Conservation (phyloP, 2,797 vertebrate genomes). For the Phylloscopus collybita region DNA sequence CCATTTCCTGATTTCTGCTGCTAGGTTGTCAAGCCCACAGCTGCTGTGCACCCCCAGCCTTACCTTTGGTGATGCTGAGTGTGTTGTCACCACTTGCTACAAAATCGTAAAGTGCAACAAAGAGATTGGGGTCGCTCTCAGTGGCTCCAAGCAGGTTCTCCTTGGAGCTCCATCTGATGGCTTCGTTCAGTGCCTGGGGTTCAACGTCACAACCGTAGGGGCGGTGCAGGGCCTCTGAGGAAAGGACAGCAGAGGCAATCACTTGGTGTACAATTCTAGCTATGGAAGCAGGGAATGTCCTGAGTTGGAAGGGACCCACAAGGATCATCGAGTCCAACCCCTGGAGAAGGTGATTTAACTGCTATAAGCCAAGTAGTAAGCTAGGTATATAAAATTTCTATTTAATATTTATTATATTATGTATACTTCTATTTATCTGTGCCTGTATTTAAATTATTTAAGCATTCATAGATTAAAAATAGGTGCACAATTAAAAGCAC, state of each 20-base stretch:
- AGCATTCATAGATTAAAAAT: neutral
- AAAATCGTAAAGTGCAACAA: slow-evolving; percentile 99
- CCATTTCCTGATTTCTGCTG: neutral
- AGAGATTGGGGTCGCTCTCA: slow-evolving; percentile 98
- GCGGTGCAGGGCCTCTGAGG: slow-evolving; percentile 92
- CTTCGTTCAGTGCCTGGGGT: slow-evolving; percentile 91
- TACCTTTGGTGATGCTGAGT: slow-evolving; percentile 99
- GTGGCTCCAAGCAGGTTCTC: slow-evolving; percentile 96
- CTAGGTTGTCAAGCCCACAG: neutral
- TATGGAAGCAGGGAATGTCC: neutral
- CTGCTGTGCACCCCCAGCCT: neutral
- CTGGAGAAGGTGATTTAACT: neutral
- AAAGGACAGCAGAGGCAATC: neutral
- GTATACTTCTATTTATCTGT: neutral
- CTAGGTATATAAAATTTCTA: neutral
- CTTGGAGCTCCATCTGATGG: slow-evolving; percentile 99
- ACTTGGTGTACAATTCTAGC: neutral
- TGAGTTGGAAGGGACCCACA: neutral
- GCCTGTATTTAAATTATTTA: neutral
- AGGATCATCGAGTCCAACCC: neutral
- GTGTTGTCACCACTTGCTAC: slow-evolving; percentile 99
- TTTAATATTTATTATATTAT: neutral
- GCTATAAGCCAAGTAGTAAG: neutral
- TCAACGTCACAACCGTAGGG: slow-evolving; percentile 89
- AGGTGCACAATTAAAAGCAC: neutral